Percentiles rank a stretch among this genome's conserved stretches.
phyloP scores from a whole-genome alignment of 2,888 invertebrate species.

The Dynastes hyllus region DNA sequence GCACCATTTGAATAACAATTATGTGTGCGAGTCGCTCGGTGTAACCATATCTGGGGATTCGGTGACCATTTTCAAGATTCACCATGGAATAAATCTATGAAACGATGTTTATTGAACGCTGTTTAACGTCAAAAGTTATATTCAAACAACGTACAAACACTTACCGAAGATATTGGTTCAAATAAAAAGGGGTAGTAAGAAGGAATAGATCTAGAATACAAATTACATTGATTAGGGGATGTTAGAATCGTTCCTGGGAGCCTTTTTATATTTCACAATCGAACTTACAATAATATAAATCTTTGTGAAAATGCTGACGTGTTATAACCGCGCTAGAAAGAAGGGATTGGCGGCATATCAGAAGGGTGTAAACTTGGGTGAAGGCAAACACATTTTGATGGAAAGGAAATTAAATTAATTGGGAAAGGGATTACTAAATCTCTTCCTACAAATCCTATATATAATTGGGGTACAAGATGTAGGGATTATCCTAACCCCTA shows the following conservation, averaged over 20 bases:
- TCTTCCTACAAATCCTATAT: constrained; percentile 55
- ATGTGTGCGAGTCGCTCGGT: background rate
- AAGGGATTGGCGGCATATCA: background rate
- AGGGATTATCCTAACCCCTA: constrained; percentile 40
- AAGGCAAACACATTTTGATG: constrained; percentile 39
- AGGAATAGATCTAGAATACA: constrained; percentile 57
- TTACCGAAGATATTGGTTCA: constrained; percentile 57
- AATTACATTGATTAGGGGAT: constrained; percentile 58
- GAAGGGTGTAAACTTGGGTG: background rate
- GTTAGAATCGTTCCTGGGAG: constrained; percentile 49
- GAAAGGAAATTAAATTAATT: constrained; percentile 56
- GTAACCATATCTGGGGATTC: background rate
- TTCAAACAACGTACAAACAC: constrained; percentile 57
- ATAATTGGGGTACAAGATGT: constrained; percentile 54
- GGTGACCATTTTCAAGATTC: constrained; percentile 1
- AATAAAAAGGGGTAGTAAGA: constrained; percentile 55
- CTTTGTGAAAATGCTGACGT: constrained; percentile 26
- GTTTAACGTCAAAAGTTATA: constrained; percentile 50
- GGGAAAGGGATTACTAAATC: constrained; percentile 54
- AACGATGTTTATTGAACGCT: constrained; percentile 36
- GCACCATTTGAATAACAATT: constrained; percentile 29
- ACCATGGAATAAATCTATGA: constrained; percentile 48
- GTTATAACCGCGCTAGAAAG: constrained; percentile 1
- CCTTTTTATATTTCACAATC: constrained; percentile 54
- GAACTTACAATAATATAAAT: constrained; percentile 50